These are phyloP conservation scores for Anas platyrhynchos DNA, from an alignment of 2,113 vertebrate genomes.

Conservation along the genomic window DNA sequence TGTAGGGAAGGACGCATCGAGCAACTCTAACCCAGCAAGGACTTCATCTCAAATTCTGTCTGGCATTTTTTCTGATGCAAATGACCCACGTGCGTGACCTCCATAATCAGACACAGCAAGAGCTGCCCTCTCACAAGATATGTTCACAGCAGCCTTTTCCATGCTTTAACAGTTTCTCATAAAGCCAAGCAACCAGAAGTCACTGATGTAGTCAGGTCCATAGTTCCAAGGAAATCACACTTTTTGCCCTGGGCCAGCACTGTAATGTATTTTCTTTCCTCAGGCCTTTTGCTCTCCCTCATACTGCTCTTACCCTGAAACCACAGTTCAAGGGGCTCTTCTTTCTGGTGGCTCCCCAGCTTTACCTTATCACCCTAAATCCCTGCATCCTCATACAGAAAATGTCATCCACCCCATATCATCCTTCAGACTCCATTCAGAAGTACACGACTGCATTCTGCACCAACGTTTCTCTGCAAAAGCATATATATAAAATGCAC, in stretches of 20 bases:
- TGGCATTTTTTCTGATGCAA: not conserved
- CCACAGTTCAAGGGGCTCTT: not conserved
- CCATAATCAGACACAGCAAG: not conserved
- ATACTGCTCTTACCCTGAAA: not conserved
- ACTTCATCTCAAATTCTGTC: not conserved
- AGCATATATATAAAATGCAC: not conserved
- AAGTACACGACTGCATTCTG: not conserved
- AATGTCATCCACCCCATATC: not conserved
- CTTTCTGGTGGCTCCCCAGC: not conserved
- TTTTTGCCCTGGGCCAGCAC: not conserved
- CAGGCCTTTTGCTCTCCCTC: not conserved
- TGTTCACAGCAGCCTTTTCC: not conserved
- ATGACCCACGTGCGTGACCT: not conserved
- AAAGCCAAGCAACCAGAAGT: not conserved
- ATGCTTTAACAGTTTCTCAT: not conserved
- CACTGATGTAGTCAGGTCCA: fast-evolving
- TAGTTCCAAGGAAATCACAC: not conserved
- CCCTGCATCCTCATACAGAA: not conserved
- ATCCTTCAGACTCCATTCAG: not conserved
- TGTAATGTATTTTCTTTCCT: fast-evolving
- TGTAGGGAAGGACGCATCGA: not conserved
- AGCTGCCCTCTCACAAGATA: not conserved
- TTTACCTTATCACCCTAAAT: not conserved
- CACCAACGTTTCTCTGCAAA: not conserved
- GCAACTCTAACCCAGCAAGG: not conserved